A percentile compares a stretch with the other conserved stretches of the same genome.
phyloP scores from a whole-genome alignment of 2,113 vertebrate genomes.

The Dicrurus megarhynchus region DNA sequence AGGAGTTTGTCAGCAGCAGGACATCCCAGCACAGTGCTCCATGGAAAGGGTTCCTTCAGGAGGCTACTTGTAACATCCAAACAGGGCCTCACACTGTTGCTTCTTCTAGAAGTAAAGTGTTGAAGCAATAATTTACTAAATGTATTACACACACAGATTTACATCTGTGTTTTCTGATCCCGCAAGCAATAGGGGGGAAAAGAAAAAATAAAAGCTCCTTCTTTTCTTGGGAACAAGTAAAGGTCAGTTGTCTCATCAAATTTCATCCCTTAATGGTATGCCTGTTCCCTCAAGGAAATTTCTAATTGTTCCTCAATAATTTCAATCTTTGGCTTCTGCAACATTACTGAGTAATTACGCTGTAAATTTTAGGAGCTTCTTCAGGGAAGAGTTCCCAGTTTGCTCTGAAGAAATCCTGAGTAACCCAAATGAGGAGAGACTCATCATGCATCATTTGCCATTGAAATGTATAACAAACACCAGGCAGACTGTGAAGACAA shows the following conservation, averaged over 20 bases:
- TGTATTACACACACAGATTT: not conserved
- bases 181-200: not conserved
- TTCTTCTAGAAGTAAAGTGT: not conserved
- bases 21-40: not conserved
- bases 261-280: not conserved
- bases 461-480: not conserved
- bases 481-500: not conserved
- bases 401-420: not conserved
- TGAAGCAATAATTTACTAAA: not conserved
- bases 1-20: not conserved
- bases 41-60: not conserved
- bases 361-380: not conserved
- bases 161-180: not conserved
- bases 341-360: not conserved
- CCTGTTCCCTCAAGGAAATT: not conserved
- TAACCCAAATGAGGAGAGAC: not conserved
- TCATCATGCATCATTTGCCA: not conserved
- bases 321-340: not conserved
- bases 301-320: not conserved
- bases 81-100: not conserved
- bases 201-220: not conserved
- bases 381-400: not conserved
- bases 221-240: slow-evolving; percentile 8
- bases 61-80: not conserved
- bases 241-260: slow-evolving; percentile 31